Conservation (phyloP, 2,888 invertebrate genomes). For the Timema cristinae region DNA sequence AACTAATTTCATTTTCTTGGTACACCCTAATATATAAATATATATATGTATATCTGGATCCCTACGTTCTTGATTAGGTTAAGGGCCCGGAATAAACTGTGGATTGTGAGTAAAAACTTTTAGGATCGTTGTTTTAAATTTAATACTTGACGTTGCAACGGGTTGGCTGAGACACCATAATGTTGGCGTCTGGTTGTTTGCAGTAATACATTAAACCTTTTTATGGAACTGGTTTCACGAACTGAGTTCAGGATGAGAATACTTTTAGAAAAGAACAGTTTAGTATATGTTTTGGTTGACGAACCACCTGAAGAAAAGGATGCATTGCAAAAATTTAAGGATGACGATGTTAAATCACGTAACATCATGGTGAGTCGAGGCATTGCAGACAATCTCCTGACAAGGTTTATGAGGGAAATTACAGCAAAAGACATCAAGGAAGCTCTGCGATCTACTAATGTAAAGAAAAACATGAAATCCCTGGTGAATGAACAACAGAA, state of each 20-base stretch:
- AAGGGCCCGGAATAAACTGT: too few relatives aligned
- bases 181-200: too few relatives aligned
- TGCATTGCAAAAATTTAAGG: not conserved
- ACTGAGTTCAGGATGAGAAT: conserved; percentile 12
- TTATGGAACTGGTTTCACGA: not conserved
- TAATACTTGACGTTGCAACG: too few relatives aligned
- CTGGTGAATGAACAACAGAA: not conserved
- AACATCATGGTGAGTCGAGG: not conserved
- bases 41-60: too few relatives aligned
- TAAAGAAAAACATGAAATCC: not conserved
- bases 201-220: not conserved
- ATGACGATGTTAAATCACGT: not conserved
- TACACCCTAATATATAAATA: too few relatives aligned
- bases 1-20: too few relatives aligned
- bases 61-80: too few relatives aligned
- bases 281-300: not conserved
- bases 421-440: not conserved
- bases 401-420: not conserved
- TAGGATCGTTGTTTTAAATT: too few relatives aligned
- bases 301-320: not conserved
- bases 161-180: too few relatives aligned
- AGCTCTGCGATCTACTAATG: not conserved
- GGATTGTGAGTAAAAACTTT: too few relatives aligned
- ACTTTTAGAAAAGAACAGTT: not conserved
- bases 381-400: not conserved